A percentile compares a stretch with the other conserved stretches of the same genome.
phyloP scores from a whole-genome alignment of 2,797 vertebrate species.

The Semotilus atromaculatus region DNA sequence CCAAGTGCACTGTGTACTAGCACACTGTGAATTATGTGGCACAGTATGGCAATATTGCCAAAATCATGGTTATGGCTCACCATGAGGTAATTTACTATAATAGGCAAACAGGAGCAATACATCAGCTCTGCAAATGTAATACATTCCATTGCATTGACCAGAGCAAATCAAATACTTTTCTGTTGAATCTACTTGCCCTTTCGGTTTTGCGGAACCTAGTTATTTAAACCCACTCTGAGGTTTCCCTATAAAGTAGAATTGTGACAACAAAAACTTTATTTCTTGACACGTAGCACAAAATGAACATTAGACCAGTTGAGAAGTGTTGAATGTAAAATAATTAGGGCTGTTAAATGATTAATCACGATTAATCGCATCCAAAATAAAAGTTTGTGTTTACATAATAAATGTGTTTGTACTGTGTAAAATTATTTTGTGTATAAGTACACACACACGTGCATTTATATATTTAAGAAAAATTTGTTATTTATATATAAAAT shows the following conservation, averaged over 20 bases:
- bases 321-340: not conserved
- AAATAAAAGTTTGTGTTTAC: too few relatives aligned
- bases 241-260: slow-evolving; percentile 2
- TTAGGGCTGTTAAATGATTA: too few relatives aligned
- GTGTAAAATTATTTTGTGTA: too few relatives aligned
- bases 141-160: not conserved
- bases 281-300: not conserved
- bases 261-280: not conserved
- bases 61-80: slow-evolving; percentile 10
- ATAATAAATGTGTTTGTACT: too few relatives aligned
- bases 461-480: too few relatives aligned
- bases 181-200: slow-evolving; percentile 10
- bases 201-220: not conserved
- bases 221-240: not conserved
- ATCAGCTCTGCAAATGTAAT: slow-evolving; percentile 1
- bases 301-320: not conserved
- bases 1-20: not conserved
- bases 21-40: slow-evolving; percentile 6
- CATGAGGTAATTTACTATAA: slow-evolving; percentile 32
- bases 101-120: slow-evolving; percentile 13
- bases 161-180: not conserved
- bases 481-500: too few relatives aligned
- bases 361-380: too few relatives aligned
- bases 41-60: slow-evolving; percentile 27
- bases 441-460: too few relatives aligned